Evolutionary conservation across 1,140 invertebrate genomes (phyloP), one percentile per base, ranked within the genome.

Genomic region (Medauroidea extradentata): DNA sequence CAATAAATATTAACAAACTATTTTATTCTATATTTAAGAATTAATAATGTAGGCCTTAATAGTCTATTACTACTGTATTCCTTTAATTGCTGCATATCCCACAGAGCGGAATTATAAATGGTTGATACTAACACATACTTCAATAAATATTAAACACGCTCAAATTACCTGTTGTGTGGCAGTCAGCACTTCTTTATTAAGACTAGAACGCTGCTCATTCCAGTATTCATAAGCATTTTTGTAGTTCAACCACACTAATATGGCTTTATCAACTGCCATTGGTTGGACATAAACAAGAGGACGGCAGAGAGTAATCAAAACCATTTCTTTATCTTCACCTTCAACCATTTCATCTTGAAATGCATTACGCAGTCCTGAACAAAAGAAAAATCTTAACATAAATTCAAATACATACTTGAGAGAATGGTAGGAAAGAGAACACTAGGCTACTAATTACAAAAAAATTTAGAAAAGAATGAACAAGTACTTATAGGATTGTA

Each of bases 201-300:
- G 77, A 70, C 87, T 91, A 0, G 89, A 85, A 19, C 94, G 76
- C 74, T 98, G 96, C 71, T 98, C 95, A 63, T 94, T 96, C 95
- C 96, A 99, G 76, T 98, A 98, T 71, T 98, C 95, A 69, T 98
- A 98, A 0, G 96, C 95, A 76, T 97, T 98, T 76, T 97, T 97
- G 71, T 98, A 99, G 76, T 98, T 98, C 43, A 98, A 77, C 95
- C 95, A 98, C 8, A 98, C 94, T 1, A 98, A 81, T 60, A 99
- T 96, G 24, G 95, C 95, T 73, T 93, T 92, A 73, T 99, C 96
- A 39, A 99, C 89, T 3, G 96, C 94, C 65, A 94, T 84, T 0
- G 96, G 96, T 75, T 98, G 95, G 38, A 97, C 88, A 73, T 96
- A 97, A 55, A 99, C 88, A 48, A 98, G 79, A 0, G 96, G 96